Evolutionary conservation across 2,888 invertebrate genomes (phyloP).

Genomic region (Acronicta alni): DNA sequence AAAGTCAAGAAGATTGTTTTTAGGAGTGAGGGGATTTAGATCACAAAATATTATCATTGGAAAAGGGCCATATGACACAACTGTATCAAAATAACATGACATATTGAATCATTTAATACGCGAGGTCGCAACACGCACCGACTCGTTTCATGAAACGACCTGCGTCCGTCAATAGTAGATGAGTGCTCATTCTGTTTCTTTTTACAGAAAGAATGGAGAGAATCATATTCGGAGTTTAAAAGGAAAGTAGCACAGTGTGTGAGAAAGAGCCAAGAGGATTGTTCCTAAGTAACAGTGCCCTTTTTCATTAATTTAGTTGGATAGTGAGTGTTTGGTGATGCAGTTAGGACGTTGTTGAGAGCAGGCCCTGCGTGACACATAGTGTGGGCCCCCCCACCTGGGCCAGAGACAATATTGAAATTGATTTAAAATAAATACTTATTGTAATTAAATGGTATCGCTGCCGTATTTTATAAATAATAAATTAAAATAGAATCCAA

Average conservation of each 20-base stretch:
- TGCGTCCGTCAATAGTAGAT: slow-evolving; percentile 85
- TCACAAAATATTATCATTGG: slow-evolving; percentile 77
- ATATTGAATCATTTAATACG: slow-evolving; percentile 62
- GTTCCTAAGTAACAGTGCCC: slow-evolving; percentile 93
- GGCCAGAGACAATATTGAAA: slow-evolving; percentile 88
- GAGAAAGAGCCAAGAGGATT: slow-evolving; percentile 99
- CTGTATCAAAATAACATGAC: slow-evolving; percentile 66
- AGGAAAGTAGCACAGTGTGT: slow-evolving; percentile 99
- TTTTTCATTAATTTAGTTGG: slow-evolving; percentile 84
- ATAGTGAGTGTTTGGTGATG: slow-evolving; percentile 86
- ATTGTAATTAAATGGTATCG: slow-evolving; percentile 87
- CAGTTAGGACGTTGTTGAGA: slow-evolving; percentile 75
- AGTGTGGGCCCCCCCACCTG: slow-evolving; percentile 73
- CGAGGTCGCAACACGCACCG: slow-evolving; percentile 70
- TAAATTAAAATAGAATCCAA: slow-evolving; percentile 85
- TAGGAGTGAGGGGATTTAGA: slow-evolving; percentile 88
- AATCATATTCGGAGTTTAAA: slow-evolving; percentile 99
- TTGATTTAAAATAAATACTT: slow-evolving; percentile 88
- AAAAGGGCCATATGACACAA: slow-evolving; percentile 81
- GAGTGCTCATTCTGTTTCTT: slow-evolving; percentile 85
- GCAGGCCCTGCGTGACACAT: slow-evolving; percentile 70
- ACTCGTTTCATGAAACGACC: slow-evolving; percentile 62
- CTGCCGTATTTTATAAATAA: slow-evolving; percentile 88
- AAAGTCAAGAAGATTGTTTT: slow-evolving; percentile 99
- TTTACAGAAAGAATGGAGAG: slow-evolving; percentile 99